These are phyloP conservation scores for Coenonympha arcania DNA, from an alignment of 2,888 invertebrate genomes.

Conservation along the genomic window DNA sequence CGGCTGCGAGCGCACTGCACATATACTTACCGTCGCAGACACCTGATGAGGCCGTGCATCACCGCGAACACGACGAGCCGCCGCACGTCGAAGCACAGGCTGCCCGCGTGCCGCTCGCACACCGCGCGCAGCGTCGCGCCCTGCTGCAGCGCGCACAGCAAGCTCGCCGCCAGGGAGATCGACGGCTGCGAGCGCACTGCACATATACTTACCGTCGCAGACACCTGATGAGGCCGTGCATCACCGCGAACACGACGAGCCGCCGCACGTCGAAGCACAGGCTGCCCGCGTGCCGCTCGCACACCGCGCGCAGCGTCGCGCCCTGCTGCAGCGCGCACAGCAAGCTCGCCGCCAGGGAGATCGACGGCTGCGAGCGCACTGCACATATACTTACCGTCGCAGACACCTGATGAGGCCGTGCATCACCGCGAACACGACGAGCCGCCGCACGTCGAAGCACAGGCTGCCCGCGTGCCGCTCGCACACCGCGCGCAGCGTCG, in stretches of 20 bases:
- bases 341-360: slow-evolving; percentile 49
- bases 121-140: slow-evolving; percentile 60
- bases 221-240: slow-evolving; percentile 75
- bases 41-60: slow-evolving; percentile 74
- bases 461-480: slow-evolving; percentile 38
- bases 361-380: slow-evolving; percentile 36
- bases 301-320: slow-evolving; percentile 56
- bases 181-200: slow-evolving; percentile 36
- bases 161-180: slow-evolving; percentile 46
- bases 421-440: slow-evolving; percentile 74
- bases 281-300: slow-evolving; percentile 42
- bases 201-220: slow-evolving; percentile 58
- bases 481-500: slow-evolving; percentile 57
- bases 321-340: slow-evolving; percentile 64
- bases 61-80: slow-evolving; percentile 75
- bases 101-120: slow-evolving; percentile 45
- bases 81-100: slow-evolving; percentile 51
- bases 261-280: slow-evolving; percentile 59
- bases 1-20: slow-evolving; percentile 35
- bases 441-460: slow-evolving; percentile 60
- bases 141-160: slow-evolving; percentile 60
- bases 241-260: slow-evolving; percentile 73
- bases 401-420: slow-evolving; percentile 76
- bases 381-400: slow-evolving; percentile 49
- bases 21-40: slow-evolving; percentile 70